phyloP scores from a whole-genome alignment of 92 coral and sea anemone genomes.

The Palythoa caribaeorum region DNA sequence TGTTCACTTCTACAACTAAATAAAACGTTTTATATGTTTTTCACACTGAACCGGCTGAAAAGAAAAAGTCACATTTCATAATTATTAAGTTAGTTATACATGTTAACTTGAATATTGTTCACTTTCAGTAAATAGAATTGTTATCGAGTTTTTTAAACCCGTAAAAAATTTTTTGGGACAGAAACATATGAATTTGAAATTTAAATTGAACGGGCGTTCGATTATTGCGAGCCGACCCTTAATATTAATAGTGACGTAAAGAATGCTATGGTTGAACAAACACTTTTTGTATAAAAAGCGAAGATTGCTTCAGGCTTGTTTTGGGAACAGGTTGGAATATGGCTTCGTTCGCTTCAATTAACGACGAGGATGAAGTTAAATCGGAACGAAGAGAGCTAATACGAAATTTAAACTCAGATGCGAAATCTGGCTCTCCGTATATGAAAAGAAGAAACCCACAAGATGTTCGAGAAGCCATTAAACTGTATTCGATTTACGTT shows the following conservation, averaged over 20 bases:
- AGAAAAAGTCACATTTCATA: too few species aligned
- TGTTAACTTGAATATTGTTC: too few species aligned
- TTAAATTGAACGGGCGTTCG: too few species aligned
- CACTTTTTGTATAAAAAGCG: not conserved
- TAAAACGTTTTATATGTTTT: too few species aligned
- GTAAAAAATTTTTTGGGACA: too few species aligned
- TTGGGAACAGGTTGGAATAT: not conserved
- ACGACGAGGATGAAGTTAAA: not conserved
- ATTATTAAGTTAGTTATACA: too few species aligned
- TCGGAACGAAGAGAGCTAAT: not conserved
- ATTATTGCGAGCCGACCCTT: too few species aligned
- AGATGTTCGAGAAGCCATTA: constrained; percentile 40
- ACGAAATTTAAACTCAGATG: not conserved
- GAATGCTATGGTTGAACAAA: not conserved
- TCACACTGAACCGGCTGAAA: too few species aligned
- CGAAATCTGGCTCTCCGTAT: constrained; percentile 34
- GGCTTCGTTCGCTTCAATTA: constrained; percentile 2
- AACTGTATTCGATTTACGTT: constrained; percentile 31
- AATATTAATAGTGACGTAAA: not conserved
- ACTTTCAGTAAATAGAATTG: too few species aligned
- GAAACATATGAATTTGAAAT: too few species aligned
- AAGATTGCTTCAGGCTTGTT: not conserved
- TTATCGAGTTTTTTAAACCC: too few species aligned
- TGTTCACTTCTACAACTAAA: too few species aligned
- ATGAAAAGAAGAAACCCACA: constrained; percentile 13